phyloP scores from a whole-genome alignment of 2,888 invertebrate genomes.

The Tipula vernalis region DNA sequence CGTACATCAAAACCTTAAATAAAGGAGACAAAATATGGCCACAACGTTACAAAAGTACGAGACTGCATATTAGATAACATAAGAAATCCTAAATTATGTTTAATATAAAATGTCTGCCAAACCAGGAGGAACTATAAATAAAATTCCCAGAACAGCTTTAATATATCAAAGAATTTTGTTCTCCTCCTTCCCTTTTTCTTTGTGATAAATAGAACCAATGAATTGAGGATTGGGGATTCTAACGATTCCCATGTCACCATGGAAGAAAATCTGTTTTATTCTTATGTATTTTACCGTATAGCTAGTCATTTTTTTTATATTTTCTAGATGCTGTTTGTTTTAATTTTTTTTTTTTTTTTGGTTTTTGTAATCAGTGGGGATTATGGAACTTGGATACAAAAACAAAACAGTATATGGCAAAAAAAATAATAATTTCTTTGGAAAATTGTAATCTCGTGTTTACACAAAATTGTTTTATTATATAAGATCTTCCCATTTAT shows the following conservation, averaged over 20 bases:
- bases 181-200: not conserved
- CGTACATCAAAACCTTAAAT: not conserved
- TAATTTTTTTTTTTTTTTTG: not conserved
- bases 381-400: not conserved
- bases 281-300: not conserved
- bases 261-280: not conserved
- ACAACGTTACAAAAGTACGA: not conserved
- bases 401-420: not conserved
- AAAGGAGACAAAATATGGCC: not conserved
- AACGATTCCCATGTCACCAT: not conserved
- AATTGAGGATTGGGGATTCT: not conserved
- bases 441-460: not conserved
- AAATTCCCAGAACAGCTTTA: not conserved
- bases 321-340: not conserved
- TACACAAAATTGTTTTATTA: not conserved
- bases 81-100: not conserved
- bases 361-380: not conserved
- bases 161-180: not conserved
- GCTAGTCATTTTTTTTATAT: not conserved
- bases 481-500: not conserved
- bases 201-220: not conserved
- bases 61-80: not conserved
- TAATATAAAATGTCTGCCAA: not conserved
- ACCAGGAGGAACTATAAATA: not conserved
- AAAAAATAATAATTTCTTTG: not conserved